phyloP scores from a whole-genome alignment of 2,888 invertebrate species.

The Halictus ligatus region DNA sequence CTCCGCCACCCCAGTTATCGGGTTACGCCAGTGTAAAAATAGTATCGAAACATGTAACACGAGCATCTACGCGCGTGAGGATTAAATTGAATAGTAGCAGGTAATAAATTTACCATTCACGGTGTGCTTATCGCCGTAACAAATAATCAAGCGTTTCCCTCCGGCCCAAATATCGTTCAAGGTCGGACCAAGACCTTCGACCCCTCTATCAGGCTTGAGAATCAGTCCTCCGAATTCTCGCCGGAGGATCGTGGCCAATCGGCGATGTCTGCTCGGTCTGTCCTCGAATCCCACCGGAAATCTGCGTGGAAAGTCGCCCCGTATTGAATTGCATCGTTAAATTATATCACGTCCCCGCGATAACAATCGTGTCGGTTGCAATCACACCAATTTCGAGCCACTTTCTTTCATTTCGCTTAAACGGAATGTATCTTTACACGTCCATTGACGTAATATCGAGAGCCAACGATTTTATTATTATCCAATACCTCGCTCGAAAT shows the following conservation, averaged over 20 bases:
- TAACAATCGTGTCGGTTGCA: constrained; percentile 1
- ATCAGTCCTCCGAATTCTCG: constrained; percentile 86
- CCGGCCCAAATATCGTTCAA: constrained; percentile 86
- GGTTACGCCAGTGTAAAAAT: constrained; percentile 1
- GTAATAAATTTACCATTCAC: constrained; percentile 82
- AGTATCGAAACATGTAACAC: background rate
- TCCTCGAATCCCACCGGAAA: constrained; percentile 89
- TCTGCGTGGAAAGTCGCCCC: constrained; percentile 76
- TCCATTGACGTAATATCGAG: background rate
- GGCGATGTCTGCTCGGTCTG: constrained; percentile 85
- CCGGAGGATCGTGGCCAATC: constrained; percentile 86
- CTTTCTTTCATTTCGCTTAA: background rate
- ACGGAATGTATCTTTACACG: background rate
- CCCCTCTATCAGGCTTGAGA: constrained; percentile 82
- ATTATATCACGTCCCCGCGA: background rate
- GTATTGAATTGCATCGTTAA: background rate
- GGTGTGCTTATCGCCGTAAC: constrained; percentile 86
- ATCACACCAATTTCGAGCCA: background rate
- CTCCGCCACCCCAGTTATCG: background rate
- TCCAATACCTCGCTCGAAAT: background rate
- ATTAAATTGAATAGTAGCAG: constrained; percentile 12
- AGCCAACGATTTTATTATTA: background rate
- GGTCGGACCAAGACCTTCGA: constrained; percentile 85
- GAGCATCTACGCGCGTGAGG: background rate
- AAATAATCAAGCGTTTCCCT: constrained; percentile 86